Percentiles rank a stretch among this genome's conserved stretches.
Evolutionary conservation across 1,140 invertebrate genomes (phyloP).

Genomic region (Stegodyphus mimosarum): DNA sequence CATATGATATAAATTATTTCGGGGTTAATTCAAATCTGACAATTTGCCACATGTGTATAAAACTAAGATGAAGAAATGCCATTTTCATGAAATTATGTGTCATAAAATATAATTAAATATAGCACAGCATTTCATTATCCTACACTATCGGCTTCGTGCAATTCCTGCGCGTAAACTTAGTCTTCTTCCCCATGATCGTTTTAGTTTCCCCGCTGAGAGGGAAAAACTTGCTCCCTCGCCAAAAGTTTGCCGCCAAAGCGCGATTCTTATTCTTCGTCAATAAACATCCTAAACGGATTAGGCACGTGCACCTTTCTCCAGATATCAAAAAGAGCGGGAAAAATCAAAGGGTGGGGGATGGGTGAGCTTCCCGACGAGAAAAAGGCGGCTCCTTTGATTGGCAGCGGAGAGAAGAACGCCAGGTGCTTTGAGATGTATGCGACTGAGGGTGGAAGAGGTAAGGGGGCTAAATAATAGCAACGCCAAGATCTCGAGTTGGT

Average conservation of each 20-base stretch:
- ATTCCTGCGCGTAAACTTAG: too few species aligned
- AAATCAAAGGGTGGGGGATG: constrained; percentile 7
- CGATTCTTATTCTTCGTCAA: constrained; percentile 6
- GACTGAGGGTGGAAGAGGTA: neutral
- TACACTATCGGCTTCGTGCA: too few species aligned
- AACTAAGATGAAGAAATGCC: too few species aligned
- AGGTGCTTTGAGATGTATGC: constrained; percentile 4
- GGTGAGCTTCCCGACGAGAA: neutral
- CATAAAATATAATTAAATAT: too few species aligned
- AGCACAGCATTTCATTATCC: too few species aligned
- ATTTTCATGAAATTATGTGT: too few species aligned
- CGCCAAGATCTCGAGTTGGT: neutral
- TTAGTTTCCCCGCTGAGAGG: too few species aligned
- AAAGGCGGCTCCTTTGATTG: constrained; percentile 27
- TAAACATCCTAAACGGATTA: constrained; percentile 25
- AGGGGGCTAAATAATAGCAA: constrained; percentile 24
- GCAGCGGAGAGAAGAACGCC: constrained; percentile 8
- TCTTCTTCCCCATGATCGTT: too few species aligned
- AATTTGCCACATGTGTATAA: too few species aligned
- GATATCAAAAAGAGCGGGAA: constrained; percentile 22
- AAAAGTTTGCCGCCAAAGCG: neutral
- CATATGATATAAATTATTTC: too few species aligned
- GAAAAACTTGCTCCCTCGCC: too few species aligned
- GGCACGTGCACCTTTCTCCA: constrained; percentile 20
- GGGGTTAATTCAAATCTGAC: too few species aligned